phyloP scores from a whole-genome alignment of 2,797 vertebrate genomes.

The Leuciscus waleckii region DNA sequence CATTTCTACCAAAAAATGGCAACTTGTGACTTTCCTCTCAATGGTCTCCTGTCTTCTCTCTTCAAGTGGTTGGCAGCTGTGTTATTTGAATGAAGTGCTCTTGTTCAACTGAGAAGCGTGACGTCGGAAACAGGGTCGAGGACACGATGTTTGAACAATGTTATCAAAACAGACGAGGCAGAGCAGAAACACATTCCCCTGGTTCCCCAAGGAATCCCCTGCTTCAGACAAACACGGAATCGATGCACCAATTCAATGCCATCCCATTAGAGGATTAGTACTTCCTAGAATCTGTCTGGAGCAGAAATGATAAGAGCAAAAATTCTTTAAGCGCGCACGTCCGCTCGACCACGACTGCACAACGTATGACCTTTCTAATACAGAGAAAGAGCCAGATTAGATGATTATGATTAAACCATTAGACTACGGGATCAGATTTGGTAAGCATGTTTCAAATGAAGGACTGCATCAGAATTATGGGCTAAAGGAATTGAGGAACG shows the following conservation, averaged over 20 bases:
- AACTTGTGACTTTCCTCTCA: background rate
- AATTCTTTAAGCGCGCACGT: slow-evolving; percentile 12
- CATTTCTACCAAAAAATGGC: background rate
- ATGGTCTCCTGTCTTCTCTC: background rate
- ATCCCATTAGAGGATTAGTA: slow-evolving; percentile 63
- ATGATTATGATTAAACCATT: slow-evolving; percentile 41
- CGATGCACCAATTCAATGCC: slow-evolving; percentile 62
- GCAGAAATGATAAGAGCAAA: slow-evolving; percentile 57
- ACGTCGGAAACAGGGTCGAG: slow-evolving; percentile 39
- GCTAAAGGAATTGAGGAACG: background rate
- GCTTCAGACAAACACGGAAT: slow-evolving; percentile 60
- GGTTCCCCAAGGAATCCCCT: slow-evolving; percentile 48
- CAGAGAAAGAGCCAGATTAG: slow-evolving; percentile 35
- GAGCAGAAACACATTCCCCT: slow-evolving; percentile 44
- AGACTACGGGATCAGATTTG: background rate
- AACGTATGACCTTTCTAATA: slow-evolving; percentile 57
- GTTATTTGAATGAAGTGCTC: slow-evolving; percentile 34
- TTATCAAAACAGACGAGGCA: slow-evolving; percentile 54
- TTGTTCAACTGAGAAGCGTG: slow-evolving; percentile 26
- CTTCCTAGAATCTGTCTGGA: slow-evolving; percentile 53
- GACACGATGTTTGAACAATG: slow-evolving; percentile 49
- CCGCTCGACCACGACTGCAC: background rate
- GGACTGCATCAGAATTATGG: background rate
- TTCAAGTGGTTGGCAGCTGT: slow-evolving; percentile 13
- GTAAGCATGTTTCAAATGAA: background rate